phyloP scores from a whole-genome alignment of 2,888 invertebrate species.

The Nephrotoma appendiculata region DNA sequence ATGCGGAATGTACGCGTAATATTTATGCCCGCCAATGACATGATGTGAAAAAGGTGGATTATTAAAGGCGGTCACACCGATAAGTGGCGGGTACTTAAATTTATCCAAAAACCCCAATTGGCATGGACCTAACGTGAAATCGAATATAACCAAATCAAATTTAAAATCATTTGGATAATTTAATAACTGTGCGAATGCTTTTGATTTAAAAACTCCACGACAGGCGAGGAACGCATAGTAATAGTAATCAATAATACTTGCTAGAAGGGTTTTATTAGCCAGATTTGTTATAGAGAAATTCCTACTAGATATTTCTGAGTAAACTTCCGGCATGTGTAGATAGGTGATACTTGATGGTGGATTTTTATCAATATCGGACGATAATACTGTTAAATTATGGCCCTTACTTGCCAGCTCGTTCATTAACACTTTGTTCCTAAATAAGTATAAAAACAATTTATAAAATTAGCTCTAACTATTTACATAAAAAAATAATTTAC shows the following conservation, averaged over 20 bases:
- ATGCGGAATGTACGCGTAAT: conserved; percentile 19
- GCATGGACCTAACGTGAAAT: conserved; percentile 21
- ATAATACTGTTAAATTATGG: conserved; percentile 13
- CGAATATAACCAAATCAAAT: conserved; percentile 24
- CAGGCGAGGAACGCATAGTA: neutral
- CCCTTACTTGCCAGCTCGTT: conserved; percentile 10
- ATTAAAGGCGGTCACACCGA: conserved; percentile 19
- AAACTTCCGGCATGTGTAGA: conserved; percentile 9
- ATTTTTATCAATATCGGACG: conserved; percentile 9
- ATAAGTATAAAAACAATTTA: neutral
- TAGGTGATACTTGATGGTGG: conserved; percentile 8
- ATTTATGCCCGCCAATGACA: conserved; percentile 18
- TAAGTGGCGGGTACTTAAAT: conserved; percentile 23
- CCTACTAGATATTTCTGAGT: neutral
- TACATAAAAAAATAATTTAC: conserved; percentile 4
- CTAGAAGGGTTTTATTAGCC: neutral
- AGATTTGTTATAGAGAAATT: neutral
- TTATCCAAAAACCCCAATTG: conserved; percentile 22
- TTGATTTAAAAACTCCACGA: neutral
- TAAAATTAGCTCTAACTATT: neutral
- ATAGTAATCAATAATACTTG: neutral
- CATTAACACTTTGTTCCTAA: conserved; percentile 9
- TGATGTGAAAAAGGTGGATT: conserved; percentile 17
- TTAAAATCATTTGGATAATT: conserved; percentile 16
- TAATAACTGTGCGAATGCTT: conserved; percentile 5